phyloP scores from a whole-genome alignment of 2,888 invertebrate genomes.

The Sycophila texana region DNA sequence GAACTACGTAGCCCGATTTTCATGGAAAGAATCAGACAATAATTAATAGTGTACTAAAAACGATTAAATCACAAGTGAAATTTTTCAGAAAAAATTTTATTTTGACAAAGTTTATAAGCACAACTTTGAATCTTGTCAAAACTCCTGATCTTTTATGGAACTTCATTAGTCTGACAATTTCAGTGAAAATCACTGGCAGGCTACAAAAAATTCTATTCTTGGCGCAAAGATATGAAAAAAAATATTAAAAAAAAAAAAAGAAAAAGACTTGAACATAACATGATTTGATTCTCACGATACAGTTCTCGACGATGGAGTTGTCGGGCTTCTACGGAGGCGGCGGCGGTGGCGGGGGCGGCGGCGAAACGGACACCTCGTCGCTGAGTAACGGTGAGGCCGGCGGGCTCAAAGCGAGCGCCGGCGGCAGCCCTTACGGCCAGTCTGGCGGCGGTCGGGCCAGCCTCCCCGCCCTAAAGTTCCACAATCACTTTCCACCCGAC shows the following conservation, averaged over 20 bases:
- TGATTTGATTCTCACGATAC: conserved; percentile 50
- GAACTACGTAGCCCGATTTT: no score
- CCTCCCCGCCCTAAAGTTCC: conserved; percentile 92
- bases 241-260: neutral
- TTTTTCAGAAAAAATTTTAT: no score
- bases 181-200: neutral
- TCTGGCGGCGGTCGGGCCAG: conserved; percentile 80
- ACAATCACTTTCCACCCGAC: conserved; percentile 95
- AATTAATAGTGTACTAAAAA: neutral
- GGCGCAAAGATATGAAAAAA: neutral
- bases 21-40: no score
- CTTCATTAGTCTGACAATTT: neutral
- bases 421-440: conserved; percentile 48
- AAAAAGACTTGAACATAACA: neutral
- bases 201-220: conserved; percentile 9
- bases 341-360: conserved; percentile 78
- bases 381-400: conserved; percentile 78
- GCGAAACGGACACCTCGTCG: conserved; percentile 84
- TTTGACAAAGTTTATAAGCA: no score
- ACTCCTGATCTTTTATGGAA: no score
- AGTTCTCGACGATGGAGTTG: conserved; percentile 84
- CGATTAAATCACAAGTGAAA: neutral
- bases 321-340: conserved; percentile 86
- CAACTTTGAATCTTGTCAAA: no score
- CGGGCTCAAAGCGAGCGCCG: conserved; percentile 69